phyloP scores from a whole-genome alignment of 1,140 invertebrate genomes.

The Mycetomoellerius zeteki region DNA sequence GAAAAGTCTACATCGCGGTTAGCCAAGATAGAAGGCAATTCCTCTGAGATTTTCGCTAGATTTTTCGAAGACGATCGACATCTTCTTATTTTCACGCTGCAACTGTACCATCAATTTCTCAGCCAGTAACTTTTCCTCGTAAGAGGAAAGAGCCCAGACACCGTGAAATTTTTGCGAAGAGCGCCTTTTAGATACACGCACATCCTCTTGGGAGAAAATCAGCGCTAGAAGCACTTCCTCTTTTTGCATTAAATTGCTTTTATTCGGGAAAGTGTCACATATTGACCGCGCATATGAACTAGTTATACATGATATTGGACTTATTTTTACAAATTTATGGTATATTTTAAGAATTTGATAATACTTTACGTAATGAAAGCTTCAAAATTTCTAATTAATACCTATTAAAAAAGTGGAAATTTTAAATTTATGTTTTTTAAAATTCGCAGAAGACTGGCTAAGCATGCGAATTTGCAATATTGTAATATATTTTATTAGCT shows the following conservation, averaged over 20 bases:
- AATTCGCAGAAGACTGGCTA: background rate
- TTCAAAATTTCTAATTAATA: background rate
- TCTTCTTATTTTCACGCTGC: conserved; percentile 55
- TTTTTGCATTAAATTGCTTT: conserved; percentile 53
- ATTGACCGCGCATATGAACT: background rate
- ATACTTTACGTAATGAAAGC: background rate
- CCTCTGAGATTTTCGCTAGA: conserved; percentile 32
- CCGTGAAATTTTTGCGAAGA: conserved; percentile 58
- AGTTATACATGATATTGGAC: background rate
- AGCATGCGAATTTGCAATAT: background rate
- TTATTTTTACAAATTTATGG: background rate
- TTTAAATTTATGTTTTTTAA: background rate
- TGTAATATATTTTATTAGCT: conserved; percentile 1
- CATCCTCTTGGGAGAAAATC: conserved; percentile 50
- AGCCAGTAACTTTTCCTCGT: conserved; percentile 59
- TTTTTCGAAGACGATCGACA: conserved; percentile 57
- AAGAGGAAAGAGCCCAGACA: conserved; percentile 34
- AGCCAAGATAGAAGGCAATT: conserved; percentile 38
- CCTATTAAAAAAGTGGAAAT: background rate
- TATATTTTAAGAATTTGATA: background rate
- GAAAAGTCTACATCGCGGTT: conserved; percentile 60
- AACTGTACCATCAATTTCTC: conserved; percentile 59
- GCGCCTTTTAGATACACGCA: conserved; percentile 53
- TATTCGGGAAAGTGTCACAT: conserved; percentile 39
- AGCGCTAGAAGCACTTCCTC: conserved; percentile 33